phyloP scores from a whole-genome alignment of 2,888 invertebrate species.

The Romanomermis culicivorax region DNA sequence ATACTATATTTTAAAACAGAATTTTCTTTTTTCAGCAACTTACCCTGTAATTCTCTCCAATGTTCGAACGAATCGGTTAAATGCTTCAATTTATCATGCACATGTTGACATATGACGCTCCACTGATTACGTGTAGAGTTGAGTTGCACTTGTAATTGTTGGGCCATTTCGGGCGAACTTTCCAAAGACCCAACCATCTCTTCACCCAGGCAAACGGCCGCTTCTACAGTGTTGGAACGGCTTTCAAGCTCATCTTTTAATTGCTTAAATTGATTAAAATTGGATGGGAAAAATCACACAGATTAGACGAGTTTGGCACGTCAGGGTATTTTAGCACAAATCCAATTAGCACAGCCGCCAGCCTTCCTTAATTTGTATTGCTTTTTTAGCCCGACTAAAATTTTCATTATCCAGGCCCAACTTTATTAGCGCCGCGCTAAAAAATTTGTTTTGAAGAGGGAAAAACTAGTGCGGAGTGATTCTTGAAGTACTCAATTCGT shows the following conservation, averaged over 20 bases:
- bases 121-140: conserved; percentile 17
- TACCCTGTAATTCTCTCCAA: conserved; percentile 26
- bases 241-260: conserved; percentile 3
- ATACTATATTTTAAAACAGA: no score
- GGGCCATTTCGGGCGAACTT: conserved; percentile 6
- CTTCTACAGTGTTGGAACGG: conserved; percentile 6
- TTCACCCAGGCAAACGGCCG: conserved; percentile 6
- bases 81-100: conserved; percentile 22
- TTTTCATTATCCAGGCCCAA: no score
- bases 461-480: no score
- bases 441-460: no score
- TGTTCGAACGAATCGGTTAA: conserved; percentile 22
- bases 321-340: neutral
- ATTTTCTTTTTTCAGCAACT: no score
- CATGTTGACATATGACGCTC: conserved; percentile 24
- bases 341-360: no score
- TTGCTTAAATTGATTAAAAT: neutral
- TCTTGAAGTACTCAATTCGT: no score
- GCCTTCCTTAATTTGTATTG: no score
- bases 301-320: no score
- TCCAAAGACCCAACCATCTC: conserved; percentile 8
- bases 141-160: conserved; percentile 6
- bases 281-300: no score
- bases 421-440: no score
- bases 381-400: no score